Conservation (phyloP, 2,797 vertebrate genomes). For the Decapterus maruadsi region DNA sequence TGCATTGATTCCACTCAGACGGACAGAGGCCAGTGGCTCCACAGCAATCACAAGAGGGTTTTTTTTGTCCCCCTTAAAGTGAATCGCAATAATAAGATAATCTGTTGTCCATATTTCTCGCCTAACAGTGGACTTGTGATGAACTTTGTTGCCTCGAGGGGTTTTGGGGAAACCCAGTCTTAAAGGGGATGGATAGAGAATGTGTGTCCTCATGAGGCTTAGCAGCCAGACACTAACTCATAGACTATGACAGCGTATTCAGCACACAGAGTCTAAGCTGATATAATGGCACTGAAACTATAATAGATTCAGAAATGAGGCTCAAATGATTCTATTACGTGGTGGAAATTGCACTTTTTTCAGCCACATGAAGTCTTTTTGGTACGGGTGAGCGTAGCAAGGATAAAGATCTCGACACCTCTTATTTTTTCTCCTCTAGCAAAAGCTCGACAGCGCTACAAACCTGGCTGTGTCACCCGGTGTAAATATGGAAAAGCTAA, state of each 20-base stretch:
- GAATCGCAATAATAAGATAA: constrained; percentile 71
- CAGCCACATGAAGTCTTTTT: not conserved
- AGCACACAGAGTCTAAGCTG: constrained; percentile 2
- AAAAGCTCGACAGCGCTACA: constrained; percentile 12
- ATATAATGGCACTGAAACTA: not conserved
- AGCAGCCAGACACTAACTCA: constrained; percentile 27
- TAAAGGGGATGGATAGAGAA: constrained; percentile 14
- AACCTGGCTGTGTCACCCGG: constrained; percentile 10
- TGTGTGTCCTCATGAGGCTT: constrained; percentile 56
- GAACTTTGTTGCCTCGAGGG: constrained; percentile 67
- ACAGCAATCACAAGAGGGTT: constrained; percentile 61
- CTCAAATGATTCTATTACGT: not conserved
- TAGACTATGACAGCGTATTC: constrained; percentile 7
- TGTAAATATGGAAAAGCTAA: constrained; percentile 32
- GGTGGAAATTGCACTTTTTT: not conserved
- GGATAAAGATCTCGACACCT: not conserved
- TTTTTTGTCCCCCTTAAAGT: constrained; percentile 57
- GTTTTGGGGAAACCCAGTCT: constrained; percentile 72
- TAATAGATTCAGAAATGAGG: not conserved
- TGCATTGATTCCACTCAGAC: constrained; percentile 72
- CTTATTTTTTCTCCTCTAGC: not conserved
- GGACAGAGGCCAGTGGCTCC: constrained; percentile 45
- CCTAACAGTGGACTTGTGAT: constrained; percentile 64
- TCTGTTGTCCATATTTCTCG: constrained; percentile 65
- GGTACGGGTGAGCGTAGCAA: not conserved